A percentile compares a stretch with the other conserved stretches of the same genome.
Conservation (phyloP, 1,140 invertebrate genomes). For the Diachasmimorpha longicaudata region DNA sequence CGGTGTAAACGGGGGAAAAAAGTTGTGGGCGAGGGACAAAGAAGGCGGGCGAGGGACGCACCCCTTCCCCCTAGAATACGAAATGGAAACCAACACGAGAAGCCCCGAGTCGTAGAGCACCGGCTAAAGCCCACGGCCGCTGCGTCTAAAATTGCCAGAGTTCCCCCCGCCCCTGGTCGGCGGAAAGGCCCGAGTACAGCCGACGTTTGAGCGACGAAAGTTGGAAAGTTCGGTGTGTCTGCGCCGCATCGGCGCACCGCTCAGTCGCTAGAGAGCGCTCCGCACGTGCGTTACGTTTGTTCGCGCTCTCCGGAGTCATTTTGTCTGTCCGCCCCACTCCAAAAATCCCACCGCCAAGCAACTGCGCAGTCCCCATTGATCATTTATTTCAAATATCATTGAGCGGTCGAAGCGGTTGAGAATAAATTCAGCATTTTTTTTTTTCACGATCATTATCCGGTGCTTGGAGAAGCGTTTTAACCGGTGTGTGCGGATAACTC, state of each 20-base stretch:
- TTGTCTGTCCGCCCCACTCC: not conserved
- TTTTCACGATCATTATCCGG: too few relatives aligned
- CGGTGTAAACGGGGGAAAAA: not conserved
- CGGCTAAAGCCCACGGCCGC: too few relatives aligned
- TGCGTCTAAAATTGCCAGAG: too few relatives aligned
- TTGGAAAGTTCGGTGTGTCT: slow-evolving; percentile 2
- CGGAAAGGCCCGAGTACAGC: slow-evolving; percentile 10
- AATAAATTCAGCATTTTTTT: not conserved
- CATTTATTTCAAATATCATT: not conserved
- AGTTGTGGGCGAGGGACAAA: slow-evolving; percentile 3
- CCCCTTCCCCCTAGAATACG: not conserved
- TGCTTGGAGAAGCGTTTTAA: too few relatives aligned
- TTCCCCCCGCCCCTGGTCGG: too few relatives aligned
- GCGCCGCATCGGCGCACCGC: slow-evolving; percentile 25
- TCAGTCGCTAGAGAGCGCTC: slow-evolving; percentile 57
- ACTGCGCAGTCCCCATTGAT: too few relatives aligned
- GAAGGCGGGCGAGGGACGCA: not conserved
- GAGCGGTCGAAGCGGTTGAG: not conserved
- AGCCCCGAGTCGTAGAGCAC: too few relatives aligned
- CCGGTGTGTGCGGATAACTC: not conserved
- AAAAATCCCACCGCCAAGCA: slow-evolving; percentile 38
- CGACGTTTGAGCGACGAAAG: slow-evolving; percentile 7
- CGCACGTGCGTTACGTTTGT: slow-evolving; percentile 36
- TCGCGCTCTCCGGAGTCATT: slow-evolving; percentile 34
- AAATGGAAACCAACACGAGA: not conserved